phyloP scores from a whole-genome alignment of 2,888 invertebrate genomes.

The Calameuta idolon region DNA sequence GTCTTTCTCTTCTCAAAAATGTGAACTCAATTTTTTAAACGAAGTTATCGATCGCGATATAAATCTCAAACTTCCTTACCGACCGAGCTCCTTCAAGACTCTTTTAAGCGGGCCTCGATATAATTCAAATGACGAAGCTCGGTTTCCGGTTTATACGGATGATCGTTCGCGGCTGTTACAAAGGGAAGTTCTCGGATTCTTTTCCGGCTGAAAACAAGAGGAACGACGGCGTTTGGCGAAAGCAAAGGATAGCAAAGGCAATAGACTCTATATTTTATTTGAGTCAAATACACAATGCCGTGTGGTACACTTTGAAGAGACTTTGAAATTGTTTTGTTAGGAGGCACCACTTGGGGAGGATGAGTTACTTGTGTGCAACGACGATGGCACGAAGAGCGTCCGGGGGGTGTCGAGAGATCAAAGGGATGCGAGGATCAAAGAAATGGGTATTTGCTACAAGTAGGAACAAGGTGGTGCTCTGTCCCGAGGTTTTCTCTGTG shows the following conservation, averaged over 20 bases:
- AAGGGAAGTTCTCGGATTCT: not conserved
- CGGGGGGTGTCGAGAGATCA: slow-evolving; percentile 48
- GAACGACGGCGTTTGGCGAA: slow-evolving; percentile 12
- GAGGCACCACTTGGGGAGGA: slow-evolving; percentile 23
- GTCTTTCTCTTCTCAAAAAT: not conserved
- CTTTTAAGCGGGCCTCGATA: not conserved
- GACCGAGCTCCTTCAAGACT: not conserved
- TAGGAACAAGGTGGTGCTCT: slow-evolving; percentile 28
- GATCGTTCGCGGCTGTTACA: not conserved
- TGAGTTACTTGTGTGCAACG: slow-evolving; percentile 35
- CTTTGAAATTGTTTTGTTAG: slow-evolving; percentile 37
- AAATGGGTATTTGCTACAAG: slow-evolving; percentile 49
- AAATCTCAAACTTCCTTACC: not conserved
- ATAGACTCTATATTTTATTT: slow-evolving; percentile 35
- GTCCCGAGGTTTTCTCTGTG: slow-evolving; percentile 5
- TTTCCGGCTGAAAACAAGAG: slow-evolving; percentile 2
- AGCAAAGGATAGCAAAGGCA: slow-evolving; percentile 19
- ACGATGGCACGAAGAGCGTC: slow-evolving; percentile 32
- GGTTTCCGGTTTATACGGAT: not conserved
- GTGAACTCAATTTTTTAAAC: not conserved
- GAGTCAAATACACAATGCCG: slow-evolving; percentile 32
- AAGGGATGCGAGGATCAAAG: slow-evolving; percentile 48
- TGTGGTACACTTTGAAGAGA: slow-evolving; percentile 27
- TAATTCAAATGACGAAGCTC: not conserved
- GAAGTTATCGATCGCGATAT: no score